These are phyloP conservation scores for Melanotaenia boesemani DNA, from an alignment of 2,797 vertebrate genomes.

Conservation along the genomic window DNA sequence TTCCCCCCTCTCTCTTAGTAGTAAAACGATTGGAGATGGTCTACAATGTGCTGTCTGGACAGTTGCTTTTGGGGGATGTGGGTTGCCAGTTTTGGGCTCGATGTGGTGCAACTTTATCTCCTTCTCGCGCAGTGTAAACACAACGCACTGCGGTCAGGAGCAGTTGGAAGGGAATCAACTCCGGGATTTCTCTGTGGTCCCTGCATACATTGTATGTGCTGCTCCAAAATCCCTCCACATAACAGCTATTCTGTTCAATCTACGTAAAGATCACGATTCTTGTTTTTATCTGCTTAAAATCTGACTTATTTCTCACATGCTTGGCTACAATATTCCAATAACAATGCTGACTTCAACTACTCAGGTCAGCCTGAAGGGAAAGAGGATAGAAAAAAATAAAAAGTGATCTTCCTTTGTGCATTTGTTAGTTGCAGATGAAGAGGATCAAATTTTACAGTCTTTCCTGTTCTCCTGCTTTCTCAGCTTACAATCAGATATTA, in stretches of 20 bases:
- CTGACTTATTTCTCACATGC: not conserved
- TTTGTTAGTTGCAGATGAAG: not conserved
- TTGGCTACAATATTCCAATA: not conserved
- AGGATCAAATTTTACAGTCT: slow-evolving; percentile 10
- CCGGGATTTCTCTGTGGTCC: slow-evolving; percentile 19
- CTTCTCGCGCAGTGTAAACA: slow-evolving; percentile 67
- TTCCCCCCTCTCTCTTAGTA: not conserved
- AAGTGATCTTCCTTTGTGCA: not conserved
- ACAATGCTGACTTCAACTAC: not conserved
- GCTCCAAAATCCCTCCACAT: slow-evolving; percentile 25
- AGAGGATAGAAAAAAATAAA: not conserved
- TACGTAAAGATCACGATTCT: not conserved
- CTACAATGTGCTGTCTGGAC: not conserved
- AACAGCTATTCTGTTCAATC: not conserved
- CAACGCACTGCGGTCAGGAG: slow-evolving; percentile 79
- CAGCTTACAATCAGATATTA: slow-evolving; percentile 47
- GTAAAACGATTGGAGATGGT: slow-evolving; percentile 4
- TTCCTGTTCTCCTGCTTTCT: slow-evolving; percentile 27
- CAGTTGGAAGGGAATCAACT: slow-evolving; percentile 65
- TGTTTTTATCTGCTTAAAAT: not conserved
- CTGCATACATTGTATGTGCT: slow-evolving; percentile 5
- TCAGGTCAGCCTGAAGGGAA: not conserved
- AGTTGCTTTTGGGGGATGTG: not conserved
- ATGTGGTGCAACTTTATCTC: slow-evolving; percentile 75
- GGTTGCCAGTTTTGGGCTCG: slow-evolving; percentile 24